These are phyloP conservation scores for Parascotia fuliginaria DNA, from an alignment of 2,888 invertebrate genomes.

Conservation along the genomic window DNA sequence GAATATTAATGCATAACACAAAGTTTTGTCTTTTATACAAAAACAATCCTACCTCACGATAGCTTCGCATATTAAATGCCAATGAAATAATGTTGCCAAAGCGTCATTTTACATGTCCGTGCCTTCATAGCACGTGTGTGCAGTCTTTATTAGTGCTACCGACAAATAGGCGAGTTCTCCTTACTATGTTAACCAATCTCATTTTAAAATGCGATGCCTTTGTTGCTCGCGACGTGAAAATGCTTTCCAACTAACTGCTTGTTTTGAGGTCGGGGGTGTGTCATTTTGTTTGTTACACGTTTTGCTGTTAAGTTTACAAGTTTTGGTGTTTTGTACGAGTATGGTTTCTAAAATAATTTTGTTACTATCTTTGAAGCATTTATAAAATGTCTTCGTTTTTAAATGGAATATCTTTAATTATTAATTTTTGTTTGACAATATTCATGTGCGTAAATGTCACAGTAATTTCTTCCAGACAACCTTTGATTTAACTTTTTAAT, in stretches of 20 bases:
- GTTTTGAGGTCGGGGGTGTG: conserved; percentile 6
- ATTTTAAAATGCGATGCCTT: conserved; percentile 33
- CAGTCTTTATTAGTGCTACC: conserved; percentile 62
- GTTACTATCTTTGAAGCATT: too few species aligned
- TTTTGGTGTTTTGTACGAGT: background rate
- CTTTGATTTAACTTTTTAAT: too few species aligned
- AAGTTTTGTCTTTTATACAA: too few species aligned
- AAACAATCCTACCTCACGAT: too few species aligned
- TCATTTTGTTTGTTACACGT: conserved; percentile 19
- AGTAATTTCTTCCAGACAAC: too few species aligned
- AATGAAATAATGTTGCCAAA: background rate
- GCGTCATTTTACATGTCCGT: conserved; percentile 20
- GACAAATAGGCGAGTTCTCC: conserved; percentile 54
- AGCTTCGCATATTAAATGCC: too few species aligned
- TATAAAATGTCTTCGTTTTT: too few species aligned
- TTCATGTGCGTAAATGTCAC: too few species aligned
- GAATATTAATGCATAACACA: too few species aligned
- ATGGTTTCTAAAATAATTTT: background rate
- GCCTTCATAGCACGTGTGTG: conserved; percentile 39
- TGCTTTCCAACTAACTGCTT: conserved; percentile 24
- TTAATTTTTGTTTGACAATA: too few species aligned
- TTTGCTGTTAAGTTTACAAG: conserved; percentile 9
- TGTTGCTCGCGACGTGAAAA: conserved; percentile 20
- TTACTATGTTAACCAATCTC: conserved; percentile 41
- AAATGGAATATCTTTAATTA: too few species aligned